Base-by-base conservation (phyloP, 2,797 vertebrate genomes). In the Centropyge bicolor region DNA sequence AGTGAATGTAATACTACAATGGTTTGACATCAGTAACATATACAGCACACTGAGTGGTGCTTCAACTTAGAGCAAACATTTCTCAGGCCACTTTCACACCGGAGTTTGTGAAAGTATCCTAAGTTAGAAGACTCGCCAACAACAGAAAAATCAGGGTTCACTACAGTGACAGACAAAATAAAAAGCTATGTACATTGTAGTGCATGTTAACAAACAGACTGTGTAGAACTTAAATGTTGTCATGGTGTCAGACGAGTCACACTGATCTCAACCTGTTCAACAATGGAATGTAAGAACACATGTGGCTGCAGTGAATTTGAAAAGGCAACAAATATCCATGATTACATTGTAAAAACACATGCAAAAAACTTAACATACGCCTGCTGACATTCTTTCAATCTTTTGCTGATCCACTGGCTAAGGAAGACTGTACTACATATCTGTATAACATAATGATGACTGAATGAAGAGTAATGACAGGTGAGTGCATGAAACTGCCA, bases 1-100 rank as follows among this genome's bases (percentile, higher is more conserved):
- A 55, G 49, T 17, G 51, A 49, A 43, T n/a, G 19, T 41, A 84
- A 84, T 64, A 83, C 80, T 83, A 77, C 43, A 45, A 20, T 27
- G 57, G 66, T 78, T 52, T 48, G 70, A 74, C 27, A n/a, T n/a
- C 11, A 22, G 35, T 22, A n/a, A 63, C 54, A 27, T 45, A 17
- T 8, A 55, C 10, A 60, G 6, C 19, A 10, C 40, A 61, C 57
- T 17, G 45, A 54, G 20, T 14, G 20, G 24, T 19, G 24, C 24
- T 45, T 22, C 40, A 12, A 10, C 16, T n/a, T 16, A 12, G 3
- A 52, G 14, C 19, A 8, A 35, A 43, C 24, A 24, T 8, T 59
- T 24, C 35, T 61, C 5, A 40, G 11, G 22, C 46, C 12, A 41
- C 36, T 14, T 48, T 59, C 41, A 70, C 54, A 59, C 12, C 7